Conservation (phyloP, 2,797 vertebrate species). For the Anas georgica region DNA sequence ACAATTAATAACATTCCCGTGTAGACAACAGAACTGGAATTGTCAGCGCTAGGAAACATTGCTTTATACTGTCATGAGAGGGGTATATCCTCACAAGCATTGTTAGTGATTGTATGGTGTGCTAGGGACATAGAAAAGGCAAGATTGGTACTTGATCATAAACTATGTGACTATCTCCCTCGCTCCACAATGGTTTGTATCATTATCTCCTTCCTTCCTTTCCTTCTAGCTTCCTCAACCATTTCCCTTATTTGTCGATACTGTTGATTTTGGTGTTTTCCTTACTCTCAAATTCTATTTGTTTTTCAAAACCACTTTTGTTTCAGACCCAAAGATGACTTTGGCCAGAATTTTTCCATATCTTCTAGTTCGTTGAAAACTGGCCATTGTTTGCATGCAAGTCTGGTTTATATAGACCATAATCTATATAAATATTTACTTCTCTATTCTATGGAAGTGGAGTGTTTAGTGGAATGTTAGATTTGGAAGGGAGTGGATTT, state of each 20-base stretch:
- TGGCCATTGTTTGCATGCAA: neutral
- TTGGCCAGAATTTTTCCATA: fast-evolving
- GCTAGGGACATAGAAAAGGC: neutral
- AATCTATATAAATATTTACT: neutral
- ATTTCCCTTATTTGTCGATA: neutral
- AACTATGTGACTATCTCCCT: neutral
- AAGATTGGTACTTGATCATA: neutral
- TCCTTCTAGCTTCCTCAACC: neutral
- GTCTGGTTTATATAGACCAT: neutral
- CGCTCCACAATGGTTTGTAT: neutral
- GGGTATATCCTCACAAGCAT: neutral
- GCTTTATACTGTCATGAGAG: neutral
- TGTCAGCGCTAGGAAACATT: neutral
- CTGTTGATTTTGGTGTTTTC: fast-evolving
- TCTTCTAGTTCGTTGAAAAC: neutral
- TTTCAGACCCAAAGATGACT: neutral
- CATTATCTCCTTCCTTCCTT: neutral
- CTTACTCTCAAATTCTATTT: neutral
- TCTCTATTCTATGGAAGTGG: neutral
- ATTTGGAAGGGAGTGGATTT: neutral
- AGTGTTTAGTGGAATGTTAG: neutral
- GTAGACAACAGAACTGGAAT: neutral
- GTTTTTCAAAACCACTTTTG: neutral
- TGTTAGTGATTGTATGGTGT: neutral
- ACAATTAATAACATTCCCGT: neutral